phyloP scores from a whole-genome alignment of 2,797 vertebrate species.

The Martes flavigula region DNA sequence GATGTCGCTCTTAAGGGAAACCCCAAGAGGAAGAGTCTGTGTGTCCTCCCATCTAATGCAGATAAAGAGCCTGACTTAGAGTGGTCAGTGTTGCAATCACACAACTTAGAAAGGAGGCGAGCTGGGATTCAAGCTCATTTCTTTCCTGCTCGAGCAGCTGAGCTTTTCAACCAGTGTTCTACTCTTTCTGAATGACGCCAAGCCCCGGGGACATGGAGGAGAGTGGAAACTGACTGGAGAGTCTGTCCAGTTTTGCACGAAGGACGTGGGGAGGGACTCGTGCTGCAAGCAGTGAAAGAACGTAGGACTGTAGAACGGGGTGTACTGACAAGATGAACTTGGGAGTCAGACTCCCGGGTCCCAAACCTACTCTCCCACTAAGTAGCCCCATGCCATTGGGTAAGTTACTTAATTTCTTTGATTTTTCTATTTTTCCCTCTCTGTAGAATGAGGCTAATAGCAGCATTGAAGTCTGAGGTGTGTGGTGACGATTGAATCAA shows the following conservation, averaged over 20 bases:
- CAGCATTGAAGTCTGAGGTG: neutral
- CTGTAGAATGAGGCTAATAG: neutral
- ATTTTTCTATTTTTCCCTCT: neutral
- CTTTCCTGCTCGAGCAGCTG: neutral
- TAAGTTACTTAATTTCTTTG: neutral
- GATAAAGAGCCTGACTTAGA: neutral
- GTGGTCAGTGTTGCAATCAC: neutral
- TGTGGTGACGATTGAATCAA: neutral
- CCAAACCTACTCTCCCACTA: neutral
- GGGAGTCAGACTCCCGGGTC: neutral
- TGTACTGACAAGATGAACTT: neutral
- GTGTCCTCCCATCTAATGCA: too few species aligned
- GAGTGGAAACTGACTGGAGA: neutral
- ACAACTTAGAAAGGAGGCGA: neutral
- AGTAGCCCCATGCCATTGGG: neutral
- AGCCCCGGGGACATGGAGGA: neutral
- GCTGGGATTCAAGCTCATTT: neutral
- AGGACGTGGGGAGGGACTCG: neutral
- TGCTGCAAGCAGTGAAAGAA: neutral
- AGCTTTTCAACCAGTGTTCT: neutral
- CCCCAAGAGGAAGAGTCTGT: too few species aligned
- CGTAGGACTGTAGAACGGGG: neutral
- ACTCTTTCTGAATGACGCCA: neutral
- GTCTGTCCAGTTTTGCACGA: neutral
- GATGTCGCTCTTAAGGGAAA: neutral